These are phyloP conservation scores for Empis stercorea DNA, from an alignment of 2,888 invertebrate genomes.

Conservation along the genomic window DNA sequence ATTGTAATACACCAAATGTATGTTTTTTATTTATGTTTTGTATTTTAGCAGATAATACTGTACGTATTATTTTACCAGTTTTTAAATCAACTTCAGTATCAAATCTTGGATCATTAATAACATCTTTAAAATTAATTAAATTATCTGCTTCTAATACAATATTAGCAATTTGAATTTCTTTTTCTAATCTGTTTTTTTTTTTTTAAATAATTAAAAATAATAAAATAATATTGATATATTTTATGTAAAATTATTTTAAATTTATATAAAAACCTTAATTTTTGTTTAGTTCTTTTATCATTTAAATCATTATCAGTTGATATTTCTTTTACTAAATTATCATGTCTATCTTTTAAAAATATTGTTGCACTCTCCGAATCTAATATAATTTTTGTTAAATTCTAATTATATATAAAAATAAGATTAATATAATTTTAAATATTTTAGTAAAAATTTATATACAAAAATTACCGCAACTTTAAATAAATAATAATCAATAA, in stretches of 20 bases:
- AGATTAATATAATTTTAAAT: not conserved
- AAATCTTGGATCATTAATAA: constrained; percentile 43
- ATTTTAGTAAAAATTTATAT: not conserved
- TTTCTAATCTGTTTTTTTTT: not conserved
- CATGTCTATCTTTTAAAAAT: not conserved
- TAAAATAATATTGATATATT: not conserved
- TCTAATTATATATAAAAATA: too few relatives aligned
- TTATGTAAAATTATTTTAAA: not conserved
- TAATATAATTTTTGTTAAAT: not conserved
- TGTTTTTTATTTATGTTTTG: constrained; percentile 38
- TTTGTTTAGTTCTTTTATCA: not conserved
- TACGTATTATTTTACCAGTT: constrained; percentile 43
- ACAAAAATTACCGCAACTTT: not conserved
- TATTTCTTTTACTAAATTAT: not conserved
- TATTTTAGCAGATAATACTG: constrained; percentile 43
- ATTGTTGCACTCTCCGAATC: not conserved
- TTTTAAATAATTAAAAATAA: not conserved
- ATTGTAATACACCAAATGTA: constrained; percentile 44
- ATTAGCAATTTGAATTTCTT: constrained; percentile 39
- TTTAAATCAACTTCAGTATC: constrained; percentile 41
- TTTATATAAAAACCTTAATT: not conserved
- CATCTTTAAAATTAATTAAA: constrained; percentile 32
- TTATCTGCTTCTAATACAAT: constrained; percentile 40
- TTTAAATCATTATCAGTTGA: not conserved
- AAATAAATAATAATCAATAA: not conserved